Percentiles rank a stretch among this genome's conserved stretches.
phyloP scores from a whole-genome alignment of 1,140 invertebrate genomes.

The Brachionus calyciflorus region DNA sequence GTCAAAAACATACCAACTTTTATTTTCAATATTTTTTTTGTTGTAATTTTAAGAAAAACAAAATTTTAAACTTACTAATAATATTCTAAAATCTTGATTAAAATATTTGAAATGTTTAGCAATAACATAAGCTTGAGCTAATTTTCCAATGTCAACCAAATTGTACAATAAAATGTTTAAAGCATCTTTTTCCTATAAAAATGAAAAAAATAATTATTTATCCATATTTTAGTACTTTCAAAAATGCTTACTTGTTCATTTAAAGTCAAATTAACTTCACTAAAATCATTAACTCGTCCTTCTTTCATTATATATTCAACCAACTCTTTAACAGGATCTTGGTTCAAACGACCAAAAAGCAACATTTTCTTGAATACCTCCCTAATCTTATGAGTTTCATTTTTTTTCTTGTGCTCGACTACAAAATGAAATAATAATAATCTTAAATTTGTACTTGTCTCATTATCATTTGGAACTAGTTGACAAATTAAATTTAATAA shows the following conservation, averaged over 20 bases:
- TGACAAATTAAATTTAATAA: conserved; percentile 32
- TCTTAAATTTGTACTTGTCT: not conserved
- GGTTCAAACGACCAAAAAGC: conserved; percentile 2
- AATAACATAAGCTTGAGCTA: conserved; percentile 37
- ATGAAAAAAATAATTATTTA: not conserved
- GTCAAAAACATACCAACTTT: too few relatives aligned
- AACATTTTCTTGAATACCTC: conserved; percentile 42
- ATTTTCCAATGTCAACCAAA: conserved; percentile 40
- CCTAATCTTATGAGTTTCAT: conserved; percentile 9
- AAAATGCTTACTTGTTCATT: conserved; percentile 39
- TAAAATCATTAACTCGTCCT: conserved; percentile 33
- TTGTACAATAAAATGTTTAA: conserved; percentile 34
- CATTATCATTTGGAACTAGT: conserved; percentile 22
- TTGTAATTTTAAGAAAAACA: too few relatives aligned
- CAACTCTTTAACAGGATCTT: conserved; percentile 37
- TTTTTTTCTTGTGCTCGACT: conserved; percentile 40
- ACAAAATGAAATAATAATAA: conserved; percentile 29
- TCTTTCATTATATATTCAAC: conserved; percentile 30
- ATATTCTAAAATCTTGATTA: conserved; percentile 42
- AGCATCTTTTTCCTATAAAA: conserved; percentile 43
- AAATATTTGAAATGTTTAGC: conserved; percentile 43
- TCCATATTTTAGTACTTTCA: not conserved
- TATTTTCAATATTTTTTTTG: too few relatives aligned
- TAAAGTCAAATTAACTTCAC: not conserved
- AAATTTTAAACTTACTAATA: conserved; percentile 35